phyloP scores from a whole-genome alignment of 1,140 invertebrate genomes.

The Aphelinus certus region DNA sequence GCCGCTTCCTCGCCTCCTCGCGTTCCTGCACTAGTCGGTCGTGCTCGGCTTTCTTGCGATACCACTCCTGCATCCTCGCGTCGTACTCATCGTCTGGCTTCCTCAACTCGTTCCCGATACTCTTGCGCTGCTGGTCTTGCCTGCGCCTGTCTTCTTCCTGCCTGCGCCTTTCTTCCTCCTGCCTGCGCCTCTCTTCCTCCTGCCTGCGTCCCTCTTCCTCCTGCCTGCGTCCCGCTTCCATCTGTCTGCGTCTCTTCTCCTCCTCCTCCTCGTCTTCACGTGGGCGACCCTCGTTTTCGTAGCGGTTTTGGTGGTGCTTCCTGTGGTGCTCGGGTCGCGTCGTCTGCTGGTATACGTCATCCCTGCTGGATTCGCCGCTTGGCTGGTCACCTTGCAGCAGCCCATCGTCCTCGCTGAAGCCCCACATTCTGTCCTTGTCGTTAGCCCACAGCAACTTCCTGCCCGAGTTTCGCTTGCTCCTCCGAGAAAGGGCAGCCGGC shows the following conservation, averaged over 20 bases:
- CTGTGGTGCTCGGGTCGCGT: slow-evolving; percentile 18
- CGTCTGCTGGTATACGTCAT: not conserved
- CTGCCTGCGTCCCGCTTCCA: no score
- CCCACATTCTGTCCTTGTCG: not conserved
- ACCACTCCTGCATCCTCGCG: slow-evolving; percentile 8
- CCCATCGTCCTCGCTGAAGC: no score
- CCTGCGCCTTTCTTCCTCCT: not conserved
- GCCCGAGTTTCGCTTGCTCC: not conserved
- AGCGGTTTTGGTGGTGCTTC: not conserved
- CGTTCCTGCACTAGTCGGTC: slow-evolving; percentile 7
- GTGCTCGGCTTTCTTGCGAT: slow-evolving; percentile 6
- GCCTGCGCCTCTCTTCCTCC: not conserved
- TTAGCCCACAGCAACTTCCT: slow-evolving; percentile 30
- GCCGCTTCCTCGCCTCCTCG: not conserved
- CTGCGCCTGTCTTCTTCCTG: not conserved
- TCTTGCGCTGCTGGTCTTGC: slow-evolving; percentile 13
- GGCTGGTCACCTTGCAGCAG: not conserved
- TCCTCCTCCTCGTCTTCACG: no score
- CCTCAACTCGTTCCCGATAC: not conserved
- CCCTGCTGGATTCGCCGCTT: not conserved
- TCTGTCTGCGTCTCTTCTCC: no score
- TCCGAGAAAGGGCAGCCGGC: not conserved
- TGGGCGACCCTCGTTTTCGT: no score
- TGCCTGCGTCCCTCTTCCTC: not conserved
- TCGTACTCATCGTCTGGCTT: slow-evolving; percentile 20